A percentile compares a stretch with the other conserved stretches of the same genome.
Evolutionary conservation across 2,113 vertebrate species (phyloP).

Genomic region (Osmerus mordax): DNA sequence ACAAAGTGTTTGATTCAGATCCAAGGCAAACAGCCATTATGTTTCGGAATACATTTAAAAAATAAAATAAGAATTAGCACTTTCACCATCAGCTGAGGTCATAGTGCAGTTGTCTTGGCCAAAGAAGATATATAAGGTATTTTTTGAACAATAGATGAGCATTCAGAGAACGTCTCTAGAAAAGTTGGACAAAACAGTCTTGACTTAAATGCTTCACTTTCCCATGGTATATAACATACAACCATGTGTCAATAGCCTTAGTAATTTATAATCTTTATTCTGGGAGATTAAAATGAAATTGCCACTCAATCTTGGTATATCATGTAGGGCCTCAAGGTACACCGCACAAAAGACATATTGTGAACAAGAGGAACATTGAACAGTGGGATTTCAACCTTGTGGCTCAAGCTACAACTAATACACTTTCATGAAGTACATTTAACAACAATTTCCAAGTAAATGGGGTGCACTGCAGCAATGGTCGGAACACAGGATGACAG

Average conservation of each 20-base stretch:
- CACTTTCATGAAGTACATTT: not conserved
- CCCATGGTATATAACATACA: not conserved
- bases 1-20: not conserved
- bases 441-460: too few species aligned
- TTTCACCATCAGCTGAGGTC: conserved; percentile 12
- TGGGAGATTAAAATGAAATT: not conserved
- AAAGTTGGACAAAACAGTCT: not conserved
- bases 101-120: conserved; percentile 18
- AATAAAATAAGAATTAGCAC: conserved; percentile 11
- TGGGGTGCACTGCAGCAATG: too few species aligned
- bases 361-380: not conserved
- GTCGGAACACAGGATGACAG: too few species aligned
- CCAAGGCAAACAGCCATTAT: conserved; percentile 22
- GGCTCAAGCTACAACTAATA: not conserved
- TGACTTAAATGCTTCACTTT: not conserved
- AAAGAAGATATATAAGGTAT: conserved; percentile 1
- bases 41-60: conserved; percentile 11
- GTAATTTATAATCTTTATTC: not conserved
- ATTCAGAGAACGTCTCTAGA: not conserved
- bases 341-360: not conserved
- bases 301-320: not conserved
- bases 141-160: not conserved
- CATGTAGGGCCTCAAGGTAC: not conserved
- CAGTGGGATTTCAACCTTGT: not conserved
- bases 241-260: not conserved